Conservation (phyloP, 2,797 vertebrate genomes). For the Euthynnus affinis region DNA sequence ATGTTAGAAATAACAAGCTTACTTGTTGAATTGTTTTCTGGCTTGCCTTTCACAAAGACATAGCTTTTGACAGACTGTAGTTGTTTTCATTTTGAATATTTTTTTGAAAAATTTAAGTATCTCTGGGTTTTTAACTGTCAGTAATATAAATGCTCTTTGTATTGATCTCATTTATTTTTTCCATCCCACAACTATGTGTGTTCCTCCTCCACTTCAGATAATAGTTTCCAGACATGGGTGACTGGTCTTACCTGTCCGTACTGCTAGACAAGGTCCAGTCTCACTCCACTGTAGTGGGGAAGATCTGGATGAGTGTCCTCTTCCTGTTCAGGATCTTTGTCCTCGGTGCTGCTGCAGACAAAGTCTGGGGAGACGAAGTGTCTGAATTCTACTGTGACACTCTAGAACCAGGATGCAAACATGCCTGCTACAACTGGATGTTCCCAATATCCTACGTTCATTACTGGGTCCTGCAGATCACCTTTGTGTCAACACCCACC, state of each 20-base stretch:
- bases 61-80: no score
- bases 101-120: no score
- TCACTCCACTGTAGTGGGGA: conserved; percentile 92
- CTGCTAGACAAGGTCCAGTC: conserved; percentile 93
- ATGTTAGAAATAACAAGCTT: background rate
- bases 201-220: conserved; percentile 16
- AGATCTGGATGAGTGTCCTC: conserved; percentile 95
- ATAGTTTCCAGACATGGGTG: conserved; percentile 84
- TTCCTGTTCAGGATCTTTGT: conserved; percentile 96
- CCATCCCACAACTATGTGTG: background rate
- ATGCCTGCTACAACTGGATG: conserved; percentile 90
- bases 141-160: background rate
- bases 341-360: conserved; percentile 89
- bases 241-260: conserved; percentile 91
- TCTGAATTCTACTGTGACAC: conserved; percentile 90
- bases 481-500: conserved; percentile 85
- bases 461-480: conserved; percentile 95
- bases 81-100: no score
- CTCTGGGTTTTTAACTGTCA: no score
- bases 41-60: no score
- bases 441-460: conserved; percentile 94
- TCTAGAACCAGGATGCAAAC: conserved; percentile 89
- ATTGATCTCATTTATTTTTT: background rate
- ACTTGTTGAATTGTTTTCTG: background rate
- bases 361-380: conserved; percentile 92